Base-by-base conservation (phyloP, 2,797 vertebrate species). In the Paramormyrops hopkinsi region DNA sequence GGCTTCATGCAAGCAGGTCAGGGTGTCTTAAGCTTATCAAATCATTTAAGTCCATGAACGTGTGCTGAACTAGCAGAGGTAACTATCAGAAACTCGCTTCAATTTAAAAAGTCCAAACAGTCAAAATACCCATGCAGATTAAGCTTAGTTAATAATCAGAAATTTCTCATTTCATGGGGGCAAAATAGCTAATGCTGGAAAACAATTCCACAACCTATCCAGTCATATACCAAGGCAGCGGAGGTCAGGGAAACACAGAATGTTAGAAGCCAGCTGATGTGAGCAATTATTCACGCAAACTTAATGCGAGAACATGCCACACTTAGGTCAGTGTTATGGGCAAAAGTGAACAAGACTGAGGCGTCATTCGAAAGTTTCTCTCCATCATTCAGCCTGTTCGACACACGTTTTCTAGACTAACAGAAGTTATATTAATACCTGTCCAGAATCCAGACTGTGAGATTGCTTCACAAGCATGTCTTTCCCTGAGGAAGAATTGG, bases 401-500 rank as follows among this genome's bases (percentile, higher is more conserved):
- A 79, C 37, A 37, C 7, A 5, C 37, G 5, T 46, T 19, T 79
- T 44, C 76, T 44, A 46, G 7, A 79, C 17, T 44, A 46, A 79
- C 37, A 79, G 37, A 79, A 0, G 41, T 46, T 79, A n/a, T 50
- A 25, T 48, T 5, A 25, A 93, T 96, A 99, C 98, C 96, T 97
- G 97, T 29, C 96, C 95, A 90, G 94, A 94, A 92, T 97, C 94
- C 92, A 97, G 94, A 6, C 93, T 95, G 29, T 96, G 94, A 90
- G 97, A 94, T 94, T 98, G 97, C 90, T 97, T 97, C 88, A 97
- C 95, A 84, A 98, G 94, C 73, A 95, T 8, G 44, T 99, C 98
- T 96, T 97, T 99, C 89, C 97, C 98, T 99, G 93, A 88, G 90
- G 91, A 89, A 93, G 93, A 37, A 89, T 51, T 48, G 7, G 69